Evolutionary conservation across 1,140 invertebrate genomes (phyloP), one percentile per base, ranked within the genome.

Genomic region (Heliconius hermathena): DNA sequence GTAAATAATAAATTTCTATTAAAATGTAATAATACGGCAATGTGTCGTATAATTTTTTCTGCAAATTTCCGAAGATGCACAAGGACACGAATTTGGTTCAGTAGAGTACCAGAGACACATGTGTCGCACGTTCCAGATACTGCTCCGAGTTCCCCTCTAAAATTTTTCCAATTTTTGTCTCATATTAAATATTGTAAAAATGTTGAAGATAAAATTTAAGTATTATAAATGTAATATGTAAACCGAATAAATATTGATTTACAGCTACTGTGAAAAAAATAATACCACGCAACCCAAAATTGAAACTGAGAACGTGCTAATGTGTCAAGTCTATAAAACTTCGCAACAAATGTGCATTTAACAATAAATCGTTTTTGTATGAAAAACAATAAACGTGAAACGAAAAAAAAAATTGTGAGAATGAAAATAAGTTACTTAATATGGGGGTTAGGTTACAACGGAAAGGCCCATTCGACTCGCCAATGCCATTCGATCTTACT

Each of bases 381-480:
- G 74, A 80, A 73, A 79, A 80, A 80, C 79, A 80, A 80, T 80
- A 80, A 80, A 80, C 79, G 77, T 38, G 46, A 52, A 77, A 77
- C 11, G 11, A 11, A 29, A 77, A 80, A n/a, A 77, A 72, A 66
- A 75, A 16, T 77, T 71, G 46, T 72, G 76, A 71, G 76, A 77
- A 77, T 52, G 76, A 71, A 72, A 80, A 60, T 73, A 80, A 73
- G 52, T 73, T 74, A 76, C 76, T 80, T 73, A 76, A 80, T 57
- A 71, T 71, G 13, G 71, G 74, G 57, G 79, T 77, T 73, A 70
- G 74, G 79, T 80, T 80, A 66, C 36, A 72, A 77, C 36, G 74
- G 57, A 76, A 72, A 49, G 70, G 60, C 71, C 74, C 74, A 80
- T 80, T 80, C 79, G 79, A 80, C 57, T 73, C 79, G 79, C 38